A percentile compares a stretch with the other conserved stretches of the same genome.
Conservation (phyloP, 1,140 invertebrate genomes). For the Neotoxoptera formosana region DNA sequence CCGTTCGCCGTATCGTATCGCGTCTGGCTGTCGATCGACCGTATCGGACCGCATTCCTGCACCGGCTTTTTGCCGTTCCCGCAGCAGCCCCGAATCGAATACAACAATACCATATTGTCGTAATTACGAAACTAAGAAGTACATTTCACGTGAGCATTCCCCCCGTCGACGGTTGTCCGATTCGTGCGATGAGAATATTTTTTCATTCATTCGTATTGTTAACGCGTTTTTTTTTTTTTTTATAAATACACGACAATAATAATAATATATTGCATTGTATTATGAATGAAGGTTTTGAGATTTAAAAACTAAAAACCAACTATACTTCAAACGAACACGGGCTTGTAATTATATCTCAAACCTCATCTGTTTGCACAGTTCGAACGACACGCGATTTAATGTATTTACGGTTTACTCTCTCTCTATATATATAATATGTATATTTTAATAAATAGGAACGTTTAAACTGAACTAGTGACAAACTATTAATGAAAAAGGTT, state of each 20-base stretch:
- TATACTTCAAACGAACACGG: neutral
- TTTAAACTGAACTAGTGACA: no score
- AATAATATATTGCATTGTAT: neutral
- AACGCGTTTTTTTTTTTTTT: no score
- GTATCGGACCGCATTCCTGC: neutral
- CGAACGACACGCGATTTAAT: no score
- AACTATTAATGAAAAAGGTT: neutral
- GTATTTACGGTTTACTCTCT: neutral
- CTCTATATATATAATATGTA: no score
- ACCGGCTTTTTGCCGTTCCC: neutral
- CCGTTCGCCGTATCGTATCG: neutral
- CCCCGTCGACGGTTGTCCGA: neutral
- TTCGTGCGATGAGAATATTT: neutral
- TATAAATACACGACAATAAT: neutral
- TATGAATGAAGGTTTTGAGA: neutral
- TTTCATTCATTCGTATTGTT: neutral
- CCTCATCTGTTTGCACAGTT: no score
- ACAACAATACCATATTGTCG: neutral
- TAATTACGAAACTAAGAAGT: neutral
- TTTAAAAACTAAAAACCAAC: neutral
- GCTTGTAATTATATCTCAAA: neutral
- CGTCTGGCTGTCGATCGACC: neutral
- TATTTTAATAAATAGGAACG: no score
- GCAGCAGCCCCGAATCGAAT: neutral
- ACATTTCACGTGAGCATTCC: neutral